These are phyloP conservation scores for Caenorhabditis sp. DNA, from an alignment of 2,888 invertebrate genomes.

Conservation along the genomic window DNA sequence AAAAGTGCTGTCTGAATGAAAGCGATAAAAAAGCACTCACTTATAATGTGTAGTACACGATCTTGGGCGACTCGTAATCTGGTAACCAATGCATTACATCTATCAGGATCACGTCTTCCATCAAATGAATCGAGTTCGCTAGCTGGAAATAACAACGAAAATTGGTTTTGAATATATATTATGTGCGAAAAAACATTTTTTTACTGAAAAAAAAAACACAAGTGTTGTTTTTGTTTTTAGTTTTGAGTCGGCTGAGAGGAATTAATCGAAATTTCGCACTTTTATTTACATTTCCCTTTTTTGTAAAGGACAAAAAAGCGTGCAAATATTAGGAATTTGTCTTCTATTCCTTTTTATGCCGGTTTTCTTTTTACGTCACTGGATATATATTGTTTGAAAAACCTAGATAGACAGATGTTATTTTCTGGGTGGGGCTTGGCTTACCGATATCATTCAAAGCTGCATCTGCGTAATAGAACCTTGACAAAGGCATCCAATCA, in stretches of 20 bases:
- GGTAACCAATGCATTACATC: slow-evolving; percentile 93
- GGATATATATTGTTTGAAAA: not conserved
- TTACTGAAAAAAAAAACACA: not conserved
- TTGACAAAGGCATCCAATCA: slow-evolving; percentile 68
- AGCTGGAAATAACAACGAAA: slow-evolving; percentile 33
- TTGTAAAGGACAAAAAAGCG: not conserved
- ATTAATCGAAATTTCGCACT: not conserved
- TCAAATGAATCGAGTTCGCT: slow-evolving; percentile 97
- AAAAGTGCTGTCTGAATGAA: not conserved
- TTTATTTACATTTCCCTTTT: slow-evolving; percentile 1
- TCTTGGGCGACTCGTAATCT: slow-evolving; percentile 89
- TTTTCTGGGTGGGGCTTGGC: no score
- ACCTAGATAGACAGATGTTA: not conserved
- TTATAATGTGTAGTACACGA: slow-evolving; percentile 69
- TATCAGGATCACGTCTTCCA: slow-evolving; percentile 93
- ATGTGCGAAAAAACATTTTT: not conserved
- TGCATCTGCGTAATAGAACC: slow-evolving; percentile 95
- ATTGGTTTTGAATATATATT: not conserved
- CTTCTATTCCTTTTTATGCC: no score
- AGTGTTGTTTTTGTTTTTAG: not conserved
- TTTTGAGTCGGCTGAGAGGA: no score
- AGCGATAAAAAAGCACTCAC: slow-evolving; percentile 54
- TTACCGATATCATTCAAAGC: slow-evolving; percentile 85
- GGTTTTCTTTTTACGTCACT: not conserved
- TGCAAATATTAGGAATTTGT: not conserved